phyloP scores from a whole-genome alignment of 2,113 vertebrate species.

The Bubo bubo region DNA sequence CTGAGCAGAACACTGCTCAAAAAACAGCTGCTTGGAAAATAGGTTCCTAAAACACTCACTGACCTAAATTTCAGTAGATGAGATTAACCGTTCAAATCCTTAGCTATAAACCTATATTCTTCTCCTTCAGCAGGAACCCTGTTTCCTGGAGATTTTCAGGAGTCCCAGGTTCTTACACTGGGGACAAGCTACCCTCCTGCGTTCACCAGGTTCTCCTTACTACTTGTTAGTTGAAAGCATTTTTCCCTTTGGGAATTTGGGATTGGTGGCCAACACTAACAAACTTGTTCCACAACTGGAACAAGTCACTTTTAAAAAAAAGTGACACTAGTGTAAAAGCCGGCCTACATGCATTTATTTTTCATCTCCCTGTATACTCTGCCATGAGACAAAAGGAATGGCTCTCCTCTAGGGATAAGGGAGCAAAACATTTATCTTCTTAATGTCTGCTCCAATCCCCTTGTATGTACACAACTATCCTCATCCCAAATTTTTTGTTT shows the following conservation, averaged over 20 bases:
- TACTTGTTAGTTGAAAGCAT: background rate
- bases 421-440: background rate
- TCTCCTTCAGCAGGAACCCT: background rate
- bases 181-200: accelerated
- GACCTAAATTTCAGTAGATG: background rate
- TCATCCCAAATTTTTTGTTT: background rate
- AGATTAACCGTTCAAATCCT: background rate
- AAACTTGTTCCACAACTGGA: background rate
- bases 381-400: background rate
- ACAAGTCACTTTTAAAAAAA: background rate
- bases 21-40: background rate
- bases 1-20: background rate
- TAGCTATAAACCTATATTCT: background rate
- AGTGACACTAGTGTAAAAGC: background rate
- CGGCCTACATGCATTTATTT: background rate
- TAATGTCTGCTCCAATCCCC: background rate
- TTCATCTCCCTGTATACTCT: background rate
- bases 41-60: background rate
- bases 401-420: background rate
- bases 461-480: background rate
- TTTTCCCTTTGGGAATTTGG: background rate
- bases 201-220: background rate
- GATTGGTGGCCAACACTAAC: background rate
- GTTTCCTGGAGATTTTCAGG: background rate
- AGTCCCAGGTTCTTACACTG: background rate